Evolutionary conservation across 2,888 invertebrate species (phyloP), one percentile per base, ranked within the genome.

Genomic region (Seira sanloemensis): DNA sequence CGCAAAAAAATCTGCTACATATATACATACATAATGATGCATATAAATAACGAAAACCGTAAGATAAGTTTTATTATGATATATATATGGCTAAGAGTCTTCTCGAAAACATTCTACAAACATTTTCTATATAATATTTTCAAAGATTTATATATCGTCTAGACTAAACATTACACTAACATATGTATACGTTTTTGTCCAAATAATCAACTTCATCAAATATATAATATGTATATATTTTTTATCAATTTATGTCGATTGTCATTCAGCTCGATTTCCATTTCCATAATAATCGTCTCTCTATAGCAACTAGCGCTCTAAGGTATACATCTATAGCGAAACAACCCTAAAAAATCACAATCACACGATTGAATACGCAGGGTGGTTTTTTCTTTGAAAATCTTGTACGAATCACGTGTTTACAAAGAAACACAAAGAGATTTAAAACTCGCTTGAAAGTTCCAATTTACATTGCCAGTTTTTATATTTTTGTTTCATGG

Each of bases 201-300:
- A 58, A 37, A 58, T 58, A 58, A 58, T 58, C 58, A 58, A 58
- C 58, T 58, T 58, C 58, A 58, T 58, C 58, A 58, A 58, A 58
- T 58, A 58, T 58, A 58, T 58, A 58, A 16, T n/a, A 16, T 58
- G 2, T 58, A 4, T 58, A 7, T 58, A 18, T 12, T 58, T 58
- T 58, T 58, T 58, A 58, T 58, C 58, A 58, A 58, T 58, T 58
- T 58, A 58, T 58, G 58, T 58, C 58, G 58, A 58, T 58, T 58
- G 58, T 58, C 58, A 58, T 58, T 58, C 58, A 58, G 58, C 58
- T 58, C 58, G 58, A 58, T 58, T 58, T 58, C 58, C 58, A 12
- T 58, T 58, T 58, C 58, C 37, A 37, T 4, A 7, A 37, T 37
- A 37, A 37, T 37, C 37, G 5, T 58, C 18, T 58, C n/a, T 37